Evolutionary conservation across 2,797 vertebrate species (phyloP).

Genomic region (Amblyopsis hoosieri): DNA sequence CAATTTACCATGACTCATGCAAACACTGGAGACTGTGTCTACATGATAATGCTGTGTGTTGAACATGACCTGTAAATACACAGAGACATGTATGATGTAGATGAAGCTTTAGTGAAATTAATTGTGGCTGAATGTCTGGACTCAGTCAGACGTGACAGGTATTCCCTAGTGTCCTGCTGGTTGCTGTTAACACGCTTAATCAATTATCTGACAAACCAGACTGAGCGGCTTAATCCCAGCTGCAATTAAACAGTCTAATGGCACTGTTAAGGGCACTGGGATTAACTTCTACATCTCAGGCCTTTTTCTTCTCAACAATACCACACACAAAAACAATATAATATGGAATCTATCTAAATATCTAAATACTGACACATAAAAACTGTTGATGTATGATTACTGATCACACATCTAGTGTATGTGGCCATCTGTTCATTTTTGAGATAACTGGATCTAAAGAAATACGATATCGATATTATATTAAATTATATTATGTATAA

Average conservation of each 20-base stretch:
- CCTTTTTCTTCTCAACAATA: constrained; percentile 55
- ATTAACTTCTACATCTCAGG: constrained; percentile 55
- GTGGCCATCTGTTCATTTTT: background rate
- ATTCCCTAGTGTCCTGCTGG: constrained; percentile 60
- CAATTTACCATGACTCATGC: constrained; percentile 11
- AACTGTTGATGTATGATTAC: too few relatives aligned
- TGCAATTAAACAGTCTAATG: constrained; percentile 67
- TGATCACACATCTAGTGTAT: too few relatives aligned
- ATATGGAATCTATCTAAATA: too few relatives aligned
- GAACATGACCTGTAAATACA: constrained; percentile 42
- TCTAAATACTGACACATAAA: too few relatives aligned
- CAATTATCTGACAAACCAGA: constrained; percentile 67
- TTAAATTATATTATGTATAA: background rate
- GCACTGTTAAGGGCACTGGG: constrained; percentile 54
- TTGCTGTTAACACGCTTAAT: constrained; percentile 60
- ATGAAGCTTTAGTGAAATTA: constrained; percentile 29
- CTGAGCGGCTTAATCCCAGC: constrained; percentile 65
- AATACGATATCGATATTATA: too few relatives aligned
- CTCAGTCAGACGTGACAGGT: constrained; percentile 51
- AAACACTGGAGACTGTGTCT: constrained; percentile 18
- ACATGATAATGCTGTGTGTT: constrained; percentile 6
- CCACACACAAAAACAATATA: background rate
- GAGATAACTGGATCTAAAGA: too few relatives aligned
- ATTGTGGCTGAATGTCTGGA: constrained; percentile 42
- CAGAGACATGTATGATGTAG: constrained; percentile 12